phyloP scores from a whole-genome alignment of 2,888 invertebrate species.

The Hirtodrosophila alboralis region DNA sequence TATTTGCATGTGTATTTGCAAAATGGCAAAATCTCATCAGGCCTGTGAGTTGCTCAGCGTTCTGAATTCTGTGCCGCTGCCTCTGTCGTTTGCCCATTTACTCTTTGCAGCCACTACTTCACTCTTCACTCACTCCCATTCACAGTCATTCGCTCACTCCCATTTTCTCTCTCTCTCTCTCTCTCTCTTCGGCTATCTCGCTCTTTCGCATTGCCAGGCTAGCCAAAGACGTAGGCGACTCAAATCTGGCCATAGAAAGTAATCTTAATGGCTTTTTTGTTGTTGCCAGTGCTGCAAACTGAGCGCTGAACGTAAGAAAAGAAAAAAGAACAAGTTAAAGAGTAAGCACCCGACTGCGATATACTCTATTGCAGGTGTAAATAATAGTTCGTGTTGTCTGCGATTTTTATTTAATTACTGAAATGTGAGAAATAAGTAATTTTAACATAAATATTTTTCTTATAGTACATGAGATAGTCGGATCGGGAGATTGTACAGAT shows the following conservation, averaged over 20 bases:
- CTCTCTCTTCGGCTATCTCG: slow-evolving; percentile 6
- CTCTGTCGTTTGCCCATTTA: too few species aligned
- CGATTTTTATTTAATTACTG: too few species aligned
- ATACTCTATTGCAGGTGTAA: too few species aligned
- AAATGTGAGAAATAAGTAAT: too few species aligned
- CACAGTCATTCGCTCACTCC: slow-evolving; percentile 1
- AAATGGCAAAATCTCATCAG: slow-evolving; percentile 47
- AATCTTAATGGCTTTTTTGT: slow-evolving; percentile 79
- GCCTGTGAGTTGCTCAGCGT: slow-evolving; percentile 15
- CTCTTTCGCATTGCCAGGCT: slow-evolving; percentile 2
- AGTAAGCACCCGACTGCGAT: not conserved
- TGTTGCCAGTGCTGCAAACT: slow-evolving; percentile 41
- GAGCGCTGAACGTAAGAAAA: slow-evolving; percentile 18
- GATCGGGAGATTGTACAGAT: too few species aligned
- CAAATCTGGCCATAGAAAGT: slow-evolving; percentile 73
- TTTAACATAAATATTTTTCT: too few species aligned
- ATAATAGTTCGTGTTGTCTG: too few species aligned
- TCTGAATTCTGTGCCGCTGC: slow-evolving; percentile 1
- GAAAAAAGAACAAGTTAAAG: not conserved
- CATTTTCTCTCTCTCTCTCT: slow-evolving; percentile 3
- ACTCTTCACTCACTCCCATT: too few species aligned
- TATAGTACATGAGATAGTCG: too few species aligned
- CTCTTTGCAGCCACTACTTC: too few species aligned
- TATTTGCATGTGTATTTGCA: slow-evolving; percentile 29
- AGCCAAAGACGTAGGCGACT: slow-evolving; percentile 23